A percentile compares a stretch with the other conserved stretches of the same genome.
These are phyloP conservation scores for Linyphia triangularis DNA, from an alignment of 2,888 invertebrate genomes.

Conservation along the genomic window DNA sequence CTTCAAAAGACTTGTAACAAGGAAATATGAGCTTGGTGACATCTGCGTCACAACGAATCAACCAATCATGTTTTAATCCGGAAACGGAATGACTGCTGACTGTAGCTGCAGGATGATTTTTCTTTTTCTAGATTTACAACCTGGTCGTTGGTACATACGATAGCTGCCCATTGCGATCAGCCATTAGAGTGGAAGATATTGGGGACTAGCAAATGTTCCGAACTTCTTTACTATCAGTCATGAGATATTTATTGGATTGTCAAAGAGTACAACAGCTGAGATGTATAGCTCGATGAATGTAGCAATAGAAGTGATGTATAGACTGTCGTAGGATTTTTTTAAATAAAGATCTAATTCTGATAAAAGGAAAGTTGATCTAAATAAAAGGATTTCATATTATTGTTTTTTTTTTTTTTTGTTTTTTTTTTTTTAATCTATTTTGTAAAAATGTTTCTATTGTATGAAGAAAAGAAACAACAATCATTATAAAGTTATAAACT, in stretches of 20 bases:
- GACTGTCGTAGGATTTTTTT: background rate
- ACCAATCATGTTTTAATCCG: background rate
- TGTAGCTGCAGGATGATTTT: slow-evolving; percentile 10
- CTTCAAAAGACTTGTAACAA: background rate
- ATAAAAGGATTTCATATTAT: too few species aligned
- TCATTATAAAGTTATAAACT: too few species aligned
- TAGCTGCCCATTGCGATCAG: slow-evolving; percentile 2
- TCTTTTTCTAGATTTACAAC: slow-evolving; percentile 17
- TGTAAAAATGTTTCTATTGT: too few species aligned
- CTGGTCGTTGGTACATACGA: background rate
- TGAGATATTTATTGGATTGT: background rate
- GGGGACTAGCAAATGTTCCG: slow-evolving; percentile 15
- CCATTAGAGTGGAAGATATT: slow-evolving; percentile 4
- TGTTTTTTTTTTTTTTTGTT: too few species aligned
- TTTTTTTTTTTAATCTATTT: too few species aligned
- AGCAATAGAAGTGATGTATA: background rate
- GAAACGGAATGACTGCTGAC: background rate
- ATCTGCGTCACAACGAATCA: background rate
- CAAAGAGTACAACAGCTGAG: background rate
- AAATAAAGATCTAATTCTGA: too few species aligned
- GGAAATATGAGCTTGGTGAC: background rate
- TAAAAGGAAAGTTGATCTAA: too few species aligned
- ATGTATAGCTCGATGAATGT: background rate
- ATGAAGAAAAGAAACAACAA: too few species aligned
- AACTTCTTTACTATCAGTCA: background rate